These are phyloP conservation scores for Drosophila colorata DNA, from an alignment of 2,888 invertebrate species.

Conservation along the genomic window DNA sequence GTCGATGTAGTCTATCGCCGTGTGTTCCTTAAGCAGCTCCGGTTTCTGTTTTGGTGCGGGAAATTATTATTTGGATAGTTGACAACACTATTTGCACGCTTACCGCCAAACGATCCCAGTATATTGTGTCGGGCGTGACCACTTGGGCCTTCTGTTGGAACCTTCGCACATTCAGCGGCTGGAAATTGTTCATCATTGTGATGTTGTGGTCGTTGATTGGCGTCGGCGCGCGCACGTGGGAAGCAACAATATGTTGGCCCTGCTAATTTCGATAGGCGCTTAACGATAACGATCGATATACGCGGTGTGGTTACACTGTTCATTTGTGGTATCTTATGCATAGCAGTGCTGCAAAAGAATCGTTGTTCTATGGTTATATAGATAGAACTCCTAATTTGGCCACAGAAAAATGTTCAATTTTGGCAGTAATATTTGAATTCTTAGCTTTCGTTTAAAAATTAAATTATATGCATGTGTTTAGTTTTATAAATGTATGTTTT, in stretches of 20 bases:
- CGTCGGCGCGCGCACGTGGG: constrained; percentile 43
- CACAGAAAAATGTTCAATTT: neutral
- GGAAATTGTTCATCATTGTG: constrained; percentile 73
- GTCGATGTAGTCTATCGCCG: constrained; percentile 95
- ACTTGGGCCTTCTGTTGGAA: constrained; percentile 85
- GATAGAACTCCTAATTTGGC: neutral
- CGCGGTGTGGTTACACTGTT: neutral
- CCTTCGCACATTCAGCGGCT: constrained; percentile 79
- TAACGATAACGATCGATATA: constrained; percentile 12
- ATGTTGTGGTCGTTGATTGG: constrained; percentile 1
- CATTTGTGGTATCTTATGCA: neutral
- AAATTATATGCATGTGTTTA: neutral
- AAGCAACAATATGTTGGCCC: constrained; percentile 10
- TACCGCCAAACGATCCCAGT: constrained; percentile 96
- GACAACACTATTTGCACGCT: constrained; percentile 63
- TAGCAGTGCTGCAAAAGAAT: neutral
- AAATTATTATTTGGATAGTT: neutral
- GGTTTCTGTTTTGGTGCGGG: constrained; percentile 88
- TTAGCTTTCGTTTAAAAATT: neutral
- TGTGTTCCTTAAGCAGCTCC: constrained; percentile 95
- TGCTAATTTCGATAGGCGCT: neutral
- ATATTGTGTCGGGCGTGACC: constrained; percentile 91
- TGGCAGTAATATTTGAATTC: neutral
- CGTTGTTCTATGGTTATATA: neutral
- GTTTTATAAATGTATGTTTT: neutral